A percentile compares a stretch with the other conserved stretches of the same genome.
phyloP scores from a whole-genome alignment of 2,113 vertebrate species.

The Bufo gargarizans region DNA sequence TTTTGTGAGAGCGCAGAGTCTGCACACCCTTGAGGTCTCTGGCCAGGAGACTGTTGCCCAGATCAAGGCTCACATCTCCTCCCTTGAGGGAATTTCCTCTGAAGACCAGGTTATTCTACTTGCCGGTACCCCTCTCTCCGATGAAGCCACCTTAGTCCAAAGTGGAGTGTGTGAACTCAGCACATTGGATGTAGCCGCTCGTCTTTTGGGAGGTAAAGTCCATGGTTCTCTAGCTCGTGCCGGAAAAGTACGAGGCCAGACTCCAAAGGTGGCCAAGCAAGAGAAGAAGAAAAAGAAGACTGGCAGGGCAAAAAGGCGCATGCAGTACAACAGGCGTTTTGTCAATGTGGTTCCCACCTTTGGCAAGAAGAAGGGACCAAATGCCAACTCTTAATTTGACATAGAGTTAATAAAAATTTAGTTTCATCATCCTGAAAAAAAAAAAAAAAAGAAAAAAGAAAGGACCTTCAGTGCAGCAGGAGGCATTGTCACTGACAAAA shows the following conservation, averaged over 20 bases:
- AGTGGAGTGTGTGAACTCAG: constrained; percentile 67
- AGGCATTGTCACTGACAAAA: no score
- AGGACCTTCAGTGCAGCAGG: no score
- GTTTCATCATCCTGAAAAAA: not conserved
- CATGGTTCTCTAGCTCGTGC: constrained; percentile 77
- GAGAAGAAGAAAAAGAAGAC: constrained; percentile 80
- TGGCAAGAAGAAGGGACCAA: constrained; percentile 78
- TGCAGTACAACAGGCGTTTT: constrained; percentile 78
- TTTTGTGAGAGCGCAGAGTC: constrained; percentile 82
- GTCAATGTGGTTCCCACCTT: constrained; percentile 75
- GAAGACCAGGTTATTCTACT: constrained; percentile 73
- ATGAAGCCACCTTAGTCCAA: constrained; percentile 68
- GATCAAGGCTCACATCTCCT: constrained; percentile 76
- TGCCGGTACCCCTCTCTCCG: constrained; percentile 68
- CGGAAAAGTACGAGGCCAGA: constrained; percentile 79
- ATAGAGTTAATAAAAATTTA: constrained; percentile 34
- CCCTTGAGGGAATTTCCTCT: constrained; percentile 69
- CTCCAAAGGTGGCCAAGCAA: constrained; percentile 77
- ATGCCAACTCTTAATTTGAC: constrained; percentile 72
- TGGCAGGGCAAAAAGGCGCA: constrained; percentile 72
- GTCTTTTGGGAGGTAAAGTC: constrained; percentile 75
- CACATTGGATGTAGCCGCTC: constrained; percentile 71
- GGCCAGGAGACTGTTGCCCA: constrained; percentile 85
- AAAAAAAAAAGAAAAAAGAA: no score
- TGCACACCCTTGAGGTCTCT: constrained; percentile 89